phyloP scores from a whole-genome alignment of 2,113 vertebrate species.

The Perca fluviatilis region DNA sequence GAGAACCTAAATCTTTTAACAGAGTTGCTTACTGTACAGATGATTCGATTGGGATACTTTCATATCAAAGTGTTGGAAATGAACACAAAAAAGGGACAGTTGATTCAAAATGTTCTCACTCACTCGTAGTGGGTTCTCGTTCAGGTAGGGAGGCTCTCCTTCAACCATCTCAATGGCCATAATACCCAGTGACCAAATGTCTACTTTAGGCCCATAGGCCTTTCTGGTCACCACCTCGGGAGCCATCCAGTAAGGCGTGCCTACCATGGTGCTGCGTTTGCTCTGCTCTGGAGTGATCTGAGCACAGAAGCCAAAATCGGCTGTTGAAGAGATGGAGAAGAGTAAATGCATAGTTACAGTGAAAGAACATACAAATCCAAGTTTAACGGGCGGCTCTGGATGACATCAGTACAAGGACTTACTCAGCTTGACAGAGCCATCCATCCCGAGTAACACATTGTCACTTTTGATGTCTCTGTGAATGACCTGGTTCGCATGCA shows the following conservation, averaged over 20 bases:
- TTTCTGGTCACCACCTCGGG: conserved; percentile 98
- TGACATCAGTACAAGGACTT: conserved; percentile 73
- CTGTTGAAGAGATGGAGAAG: conserved; percentile 73
- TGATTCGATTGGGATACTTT: no score
- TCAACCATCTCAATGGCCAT: conserved; percentile 99
- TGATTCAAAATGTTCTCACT: conserved; percentile 54
- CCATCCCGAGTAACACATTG: conserved; percentile 98
- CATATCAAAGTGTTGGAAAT: background rate
- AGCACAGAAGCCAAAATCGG: conserved; percentile 98
- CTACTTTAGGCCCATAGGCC: conserved; percentile 98
- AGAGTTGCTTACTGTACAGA: background rate
- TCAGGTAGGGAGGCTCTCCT: conserved; percentile 98
- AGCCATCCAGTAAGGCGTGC: conserved; percentile 99
- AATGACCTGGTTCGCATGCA: conserved; percentile 98
- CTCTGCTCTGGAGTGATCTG: conserved; percentile 99
- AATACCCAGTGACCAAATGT: conserved; percentile 98
- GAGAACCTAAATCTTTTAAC: background rate
- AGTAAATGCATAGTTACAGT: background rate
- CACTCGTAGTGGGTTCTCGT: conserved; percentile 98
- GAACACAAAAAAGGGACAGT: background rate
- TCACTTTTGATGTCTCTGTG: conserved; percentile 99
- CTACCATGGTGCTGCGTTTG: conserved; percentile 99
- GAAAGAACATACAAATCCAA: background rate
- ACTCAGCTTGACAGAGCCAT: conserved; percentile 99
- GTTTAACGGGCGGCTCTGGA: background rate